A percentile compares a stretch with the other conserved stretches of the same genome.
Evolutionary conservation across 1,140 invertebrate genomes (phyloP).

Genomic region (Penaeus vannamei): DNA sequence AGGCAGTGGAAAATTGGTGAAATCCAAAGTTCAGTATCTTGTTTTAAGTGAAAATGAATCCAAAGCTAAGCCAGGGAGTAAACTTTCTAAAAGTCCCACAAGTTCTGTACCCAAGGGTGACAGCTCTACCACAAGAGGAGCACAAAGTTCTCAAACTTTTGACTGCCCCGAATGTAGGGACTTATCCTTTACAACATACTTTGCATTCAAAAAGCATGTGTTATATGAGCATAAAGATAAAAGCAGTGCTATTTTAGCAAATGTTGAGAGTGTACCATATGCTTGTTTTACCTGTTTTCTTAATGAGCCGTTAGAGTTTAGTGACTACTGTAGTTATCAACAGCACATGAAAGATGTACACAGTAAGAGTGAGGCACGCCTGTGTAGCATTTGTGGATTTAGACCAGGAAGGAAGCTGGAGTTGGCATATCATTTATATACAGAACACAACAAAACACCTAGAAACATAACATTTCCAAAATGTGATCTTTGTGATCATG

Average conservation of each 20-base stretch:
- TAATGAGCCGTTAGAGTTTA: conserved; percentile 58
- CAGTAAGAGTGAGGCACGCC: conserved; percentile 36
- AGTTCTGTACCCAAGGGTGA: conserved; percentile 24
- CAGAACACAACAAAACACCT: conserved; percentile 51
- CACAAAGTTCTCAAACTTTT: conserved; percentile 20
- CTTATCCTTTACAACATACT: conserved; percentile 35
- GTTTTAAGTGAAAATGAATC: conserved; percentile 71
- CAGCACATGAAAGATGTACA: conserved; percentile 60
- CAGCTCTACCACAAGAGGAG: not conserved
- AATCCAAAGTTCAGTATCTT: conserved; percentile 74
- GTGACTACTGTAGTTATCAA: conserved; percentile 55
- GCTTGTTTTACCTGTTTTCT: conserved; percentile 57
- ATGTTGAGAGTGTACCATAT: conserved; percentile 58
- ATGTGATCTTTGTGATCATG: conserved; percentile 62
- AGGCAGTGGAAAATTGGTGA: conserved; percentile 67
- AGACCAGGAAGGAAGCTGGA: conserved; percentile 44
- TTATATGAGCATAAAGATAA: conserved; percentile 46
- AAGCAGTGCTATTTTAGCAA: conserved; percentile 48
- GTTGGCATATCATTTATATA: conserved; percentile 58
- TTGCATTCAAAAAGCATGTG: conserved; percentile 60
- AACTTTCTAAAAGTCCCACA: conserved; percentile 30
- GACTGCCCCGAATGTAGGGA: conserved; percentile 58
- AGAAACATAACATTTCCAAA: conserved; percentile 59
- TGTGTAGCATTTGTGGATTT: conserved; percentile 57
- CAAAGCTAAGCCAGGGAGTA: conserved; percentile 23